Conservation (phyloP, 2,888 invertebrate genomes). For the Fragum whitleyi region DNA sequence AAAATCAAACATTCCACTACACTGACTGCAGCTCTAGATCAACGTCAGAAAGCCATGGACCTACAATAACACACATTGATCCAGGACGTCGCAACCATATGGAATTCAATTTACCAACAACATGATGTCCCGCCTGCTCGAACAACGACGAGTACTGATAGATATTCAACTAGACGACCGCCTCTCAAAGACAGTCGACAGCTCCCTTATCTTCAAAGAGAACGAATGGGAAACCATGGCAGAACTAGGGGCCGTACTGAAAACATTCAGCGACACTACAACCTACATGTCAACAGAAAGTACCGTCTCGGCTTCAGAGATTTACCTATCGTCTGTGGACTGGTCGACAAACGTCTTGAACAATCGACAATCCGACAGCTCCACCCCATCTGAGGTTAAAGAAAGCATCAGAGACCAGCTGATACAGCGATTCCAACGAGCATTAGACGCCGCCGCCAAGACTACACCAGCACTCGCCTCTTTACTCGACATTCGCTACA, state of each 20-base stretch:
- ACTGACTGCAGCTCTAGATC: constrained; percentile 31
- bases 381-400: constrained; percentile 21
- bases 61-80: constrained; percentile 31
- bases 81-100: constrained; percentile 35
- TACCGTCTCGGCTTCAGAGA: constrained; percentile 4
- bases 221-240: constrained; percentile 26
- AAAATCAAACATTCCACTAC: constrained; percentile 53
- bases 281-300: constrained; percentile 35
- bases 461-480: constrained; percentile 32
- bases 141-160: constrained; percentile 33
- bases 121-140: constrained; percentile 35
- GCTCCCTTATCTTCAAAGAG: constrained; percentile 13
- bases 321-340: constrained; percentile 38
- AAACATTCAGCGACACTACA: constrained; percentile 18
- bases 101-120: constrained; percentile 40
- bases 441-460: neutral
- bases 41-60: constrained; percentile 24
- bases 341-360: constrained; percentile 18
- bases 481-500: constrained; percentile 30
- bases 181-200: constrained; percentile 33
- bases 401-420: constrained; percentile 10
- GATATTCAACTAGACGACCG: constrained; percentile 34
- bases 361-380: constrained; percentile 1
- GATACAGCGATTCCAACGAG: neutral
- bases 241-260: constrained; percentile 27